These are phyloP conservation scores for Andrena cerasifolii DNA, from an alignment of 1,140 invertebrate species.

Conservation along the genomic window DNA sequence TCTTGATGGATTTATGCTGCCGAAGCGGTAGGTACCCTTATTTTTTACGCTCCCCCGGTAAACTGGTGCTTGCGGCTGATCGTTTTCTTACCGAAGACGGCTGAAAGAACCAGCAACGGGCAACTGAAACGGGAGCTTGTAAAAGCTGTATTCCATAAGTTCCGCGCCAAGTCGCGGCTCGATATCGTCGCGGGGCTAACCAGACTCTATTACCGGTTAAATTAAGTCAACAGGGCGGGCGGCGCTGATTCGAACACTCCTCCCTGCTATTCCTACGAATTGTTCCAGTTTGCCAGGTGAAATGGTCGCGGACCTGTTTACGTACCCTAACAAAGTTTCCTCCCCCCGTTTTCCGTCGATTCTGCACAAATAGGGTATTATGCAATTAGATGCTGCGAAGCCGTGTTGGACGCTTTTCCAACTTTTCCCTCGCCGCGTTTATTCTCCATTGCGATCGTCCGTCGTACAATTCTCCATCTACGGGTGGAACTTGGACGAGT, in stretches of 20 bases:
- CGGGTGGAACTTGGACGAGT: background rate
- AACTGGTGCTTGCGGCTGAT: background rate
- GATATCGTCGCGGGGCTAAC: background rate
- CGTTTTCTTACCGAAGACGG: background rate
- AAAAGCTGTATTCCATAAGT: background rate
- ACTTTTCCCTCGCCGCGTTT: background rate
- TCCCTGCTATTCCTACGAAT: background rate
- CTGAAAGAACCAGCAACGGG: background rate
- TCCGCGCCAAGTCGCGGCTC: background rate
- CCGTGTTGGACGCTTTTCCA: background rate
- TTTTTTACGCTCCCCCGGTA: background rate
- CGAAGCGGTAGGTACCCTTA: background rate
- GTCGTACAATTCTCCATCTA: background rate
- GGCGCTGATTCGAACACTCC: background rate
- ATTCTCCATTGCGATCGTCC: background rate
- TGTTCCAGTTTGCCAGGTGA: slow-evolving; percentile 1
- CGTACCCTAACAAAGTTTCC: background rate
- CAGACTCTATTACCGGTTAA: background rate
- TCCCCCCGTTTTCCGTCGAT: background rate
- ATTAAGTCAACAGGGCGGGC: background rate
- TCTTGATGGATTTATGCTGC: slow-evolving; percentile 22
- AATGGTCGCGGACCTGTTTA: slow-evolving; percentile 6
- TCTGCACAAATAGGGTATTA: slow-evolving; percentile 13
- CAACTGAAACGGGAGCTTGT: background rate
- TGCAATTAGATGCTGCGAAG: background rate